These are phyloP conservation scores for Meandrina meandrites DNA, from an alignment of 92 coral and sea anemone genomes.

Conservation along the genomic window DNA sequence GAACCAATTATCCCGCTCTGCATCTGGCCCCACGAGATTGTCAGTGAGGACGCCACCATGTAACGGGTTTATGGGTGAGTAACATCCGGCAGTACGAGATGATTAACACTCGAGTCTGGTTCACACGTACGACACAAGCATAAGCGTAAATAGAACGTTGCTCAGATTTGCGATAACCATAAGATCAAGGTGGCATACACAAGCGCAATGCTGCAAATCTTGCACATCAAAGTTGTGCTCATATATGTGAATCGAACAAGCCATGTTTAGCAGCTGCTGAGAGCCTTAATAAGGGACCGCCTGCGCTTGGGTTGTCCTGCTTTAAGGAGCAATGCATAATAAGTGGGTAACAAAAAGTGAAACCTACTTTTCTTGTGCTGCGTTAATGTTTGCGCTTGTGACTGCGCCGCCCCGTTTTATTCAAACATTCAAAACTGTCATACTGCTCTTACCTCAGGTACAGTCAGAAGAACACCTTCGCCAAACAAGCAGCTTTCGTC, in stretches of 20 bases:
- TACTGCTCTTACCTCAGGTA: conserved; percentile 33
- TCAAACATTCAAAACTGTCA: not conserved
- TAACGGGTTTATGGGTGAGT: conserved; percentile 93
- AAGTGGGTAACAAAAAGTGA: no score
- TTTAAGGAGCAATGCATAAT: no score
- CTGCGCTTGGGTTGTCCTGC: not conserved
- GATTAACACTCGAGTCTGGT: no score
- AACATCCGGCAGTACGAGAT: not conserved
- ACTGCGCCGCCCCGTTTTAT: not conserved
- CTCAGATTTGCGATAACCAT: no score
- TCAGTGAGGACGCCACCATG: conserved; percentile 96
- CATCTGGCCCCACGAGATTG: conserved; percentile 88
- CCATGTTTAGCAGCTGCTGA: no score
- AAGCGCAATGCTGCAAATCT: no score
- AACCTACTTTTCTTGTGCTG: no score
- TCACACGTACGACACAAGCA: not conserved
- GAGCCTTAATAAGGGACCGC: not conserved
- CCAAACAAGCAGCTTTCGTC: conserved; percentile 62
- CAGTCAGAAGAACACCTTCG: conserved; percentile 74
- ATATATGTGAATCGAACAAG: not conserved
- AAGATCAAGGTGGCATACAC: no score
- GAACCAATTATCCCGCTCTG: conserved; percentile 84
- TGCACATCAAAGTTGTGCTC: no score
- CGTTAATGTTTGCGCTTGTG: not conserved
- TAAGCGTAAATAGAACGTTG: no score